Conservation (phyloP, 2,113 vertebrate species). For the Chrysemys picta region DNA sequence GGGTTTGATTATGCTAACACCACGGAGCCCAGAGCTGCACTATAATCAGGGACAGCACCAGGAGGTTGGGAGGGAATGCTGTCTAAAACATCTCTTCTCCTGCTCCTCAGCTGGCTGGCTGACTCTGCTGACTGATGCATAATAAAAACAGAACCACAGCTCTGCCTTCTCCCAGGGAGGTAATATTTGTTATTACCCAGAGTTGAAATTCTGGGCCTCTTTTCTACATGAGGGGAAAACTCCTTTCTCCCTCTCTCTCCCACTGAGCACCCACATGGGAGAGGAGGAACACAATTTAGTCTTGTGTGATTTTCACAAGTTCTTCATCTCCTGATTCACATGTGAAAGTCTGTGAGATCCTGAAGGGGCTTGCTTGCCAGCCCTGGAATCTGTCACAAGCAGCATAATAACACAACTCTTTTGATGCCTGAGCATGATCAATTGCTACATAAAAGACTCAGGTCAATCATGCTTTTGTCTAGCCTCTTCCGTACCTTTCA, state of each 20-base stretch:
- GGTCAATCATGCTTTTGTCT: neutral
- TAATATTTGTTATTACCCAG: neutral
- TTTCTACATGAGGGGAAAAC: neutral
- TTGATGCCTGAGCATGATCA: neutral
- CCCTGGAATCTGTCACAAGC: neutral
- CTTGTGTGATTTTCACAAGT: neutral
- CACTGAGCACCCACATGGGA: neutral
- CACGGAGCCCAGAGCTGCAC: neutral
- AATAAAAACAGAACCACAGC: neutral
- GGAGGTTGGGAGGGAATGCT: neutral
- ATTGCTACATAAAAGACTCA: neutral
- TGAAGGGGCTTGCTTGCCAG: neutral
- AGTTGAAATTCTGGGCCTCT: neutral
- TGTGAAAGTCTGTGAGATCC: neutral
- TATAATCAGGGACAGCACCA: neutral
- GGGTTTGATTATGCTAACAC: neutral
- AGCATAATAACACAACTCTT: neutral
- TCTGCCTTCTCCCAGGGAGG: neutral
- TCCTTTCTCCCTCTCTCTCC: neutral
- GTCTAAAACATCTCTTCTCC: neutral
- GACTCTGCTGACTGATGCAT: neutral
- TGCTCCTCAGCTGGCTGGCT: neutral
- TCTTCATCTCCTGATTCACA: neutral
- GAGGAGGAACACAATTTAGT: neutral
- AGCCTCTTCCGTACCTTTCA: conserved; percentile 5